These are phyloP conservation scores for Macrosoma leucophasiata DNA, from an alignment of 2,888 invertebrate genomes.

Conservation along the genomic window DNA sequence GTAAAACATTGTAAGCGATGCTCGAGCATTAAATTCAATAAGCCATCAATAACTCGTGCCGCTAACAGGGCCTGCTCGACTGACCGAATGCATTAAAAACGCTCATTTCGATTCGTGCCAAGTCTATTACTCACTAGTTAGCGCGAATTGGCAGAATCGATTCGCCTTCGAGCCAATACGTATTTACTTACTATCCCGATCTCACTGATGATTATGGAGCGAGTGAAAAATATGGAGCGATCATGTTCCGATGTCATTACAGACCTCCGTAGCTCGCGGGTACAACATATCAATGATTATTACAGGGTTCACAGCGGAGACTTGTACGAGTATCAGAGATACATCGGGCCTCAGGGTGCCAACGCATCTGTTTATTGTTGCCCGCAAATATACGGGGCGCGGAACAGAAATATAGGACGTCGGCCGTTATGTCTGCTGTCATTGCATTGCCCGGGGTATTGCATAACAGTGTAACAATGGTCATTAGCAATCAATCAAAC, in stretches of 20 bases:
- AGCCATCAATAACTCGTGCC: too few relatives aligned
- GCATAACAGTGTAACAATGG: conserved; percentile 61
- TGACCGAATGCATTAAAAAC: too few relatives aligned
- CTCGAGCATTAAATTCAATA: too few relatives aligned
- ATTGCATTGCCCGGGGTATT: conserved; percentile 43
- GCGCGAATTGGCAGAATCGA: too few relatives aligned
- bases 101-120: too few relatives aligned
- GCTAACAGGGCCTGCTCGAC: too few relatives aligned
- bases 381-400: conserved; percentile 41
- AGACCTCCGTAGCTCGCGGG: conserved; percentile 38
- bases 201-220: conserved; percentile 22
- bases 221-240: conserved; percentile 43
- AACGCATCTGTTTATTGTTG: conserved; percentile 52
- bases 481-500: conserved; percentile 68
- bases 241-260: conserved; percentile 48
- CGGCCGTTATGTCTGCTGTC: conserved; percentile 26
- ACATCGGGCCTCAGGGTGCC: conserved; percentile 44
- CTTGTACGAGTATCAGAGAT: conserved; percentile 51
- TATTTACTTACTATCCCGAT: too few relatives aligned
- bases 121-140: too few relatives aligned
- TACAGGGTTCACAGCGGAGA: conserved; percentile 35
- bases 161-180: too few relatives aligned
- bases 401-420: conserved; percentile 27
- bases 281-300: conserved; percentile 46
- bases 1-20: too few relatives aligned